These are phyloP conservation scores for Tarsius wallacei DNA, from an alignment of 2,797 vertebrate species.

Conservation along the genomic window DNA sequence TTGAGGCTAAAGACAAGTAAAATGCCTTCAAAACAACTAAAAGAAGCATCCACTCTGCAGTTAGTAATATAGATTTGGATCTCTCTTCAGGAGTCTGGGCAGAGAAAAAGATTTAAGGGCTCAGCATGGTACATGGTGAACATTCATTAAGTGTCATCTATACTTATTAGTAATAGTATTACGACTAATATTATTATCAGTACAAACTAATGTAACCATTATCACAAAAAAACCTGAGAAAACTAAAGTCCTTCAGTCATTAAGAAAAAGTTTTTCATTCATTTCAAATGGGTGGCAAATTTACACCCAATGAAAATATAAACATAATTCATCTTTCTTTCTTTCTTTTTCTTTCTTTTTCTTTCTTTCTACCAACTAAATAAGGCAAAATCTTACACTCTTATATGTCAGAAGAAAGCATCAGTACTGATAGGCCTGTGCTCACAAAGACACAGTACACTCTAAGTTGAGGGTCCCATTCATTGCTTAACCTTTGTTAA, in stretches of 20 bases:
- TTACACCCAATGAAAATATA: neutral
- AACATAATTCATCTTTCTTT: neutral
- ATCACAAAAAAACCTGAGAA: neutral
- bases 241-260: neutral
- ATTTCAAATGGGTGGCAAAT: neutral
- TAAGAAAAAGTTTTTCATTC: conserved; percentile 12
- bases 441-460: neutral
- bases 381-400: neutral
- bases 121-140: neutral
- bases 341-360: neutral
- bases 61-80: neutral
- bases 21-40: neutral
- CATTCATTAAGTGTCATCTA: neutral
- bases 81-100: neutral
- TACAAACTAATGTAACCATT: neutral
- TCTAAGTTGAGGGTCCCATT: neutral
- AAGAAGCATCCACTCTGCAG: neutral
- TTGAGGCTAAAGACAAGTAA: neutral
- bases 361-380: neutral
- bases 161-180: neutral
- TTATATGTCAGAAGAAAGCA: neutral
- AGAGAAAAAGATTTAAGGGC: neutral
- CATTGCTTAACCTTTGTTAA: neutral
- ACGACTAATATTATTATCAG: neutral
- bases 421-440: neutral